Evolutionary conservation across 2,113 vertebrate genomes (phyloP), one percentile per base, ranked within the genome.

Genomic region (Clarias gariepinus): DNA sequence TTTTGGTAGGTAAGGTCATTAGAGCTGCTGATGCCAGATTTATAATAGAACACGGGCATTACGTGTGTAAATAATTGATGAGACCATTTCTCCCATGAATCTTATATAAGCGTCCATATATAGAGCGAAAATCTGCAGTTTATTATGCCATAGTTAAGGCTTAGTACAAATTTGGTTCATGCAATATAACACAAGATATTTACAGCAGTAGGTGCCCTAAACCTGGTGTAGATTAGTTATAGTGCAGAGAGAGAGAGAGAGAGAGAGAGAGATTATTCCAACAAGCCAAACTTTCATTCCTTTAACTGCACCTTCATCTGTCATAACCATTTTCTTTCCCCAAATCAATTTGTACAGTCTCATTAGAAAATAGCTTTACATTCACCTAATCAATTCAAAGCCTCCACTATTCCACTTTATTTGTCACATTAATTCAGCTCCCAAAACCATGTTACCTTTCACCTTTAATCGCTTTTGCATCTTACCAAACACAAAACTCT

Each of bases 201-300:
- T 84, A 61, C 82, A 87, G 87, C 79, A 79, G 73, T 68, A 74
- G 60, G 53, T 23, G 19, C 71, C 41, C 90, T 90, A 88, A 90
- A 91, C 90, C 52, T 80, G 82, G 88, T 19, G 21, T 86, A 91
- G 88, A 86, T 86, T 81, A 91, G 81, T 85, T 81, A 86, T 90
- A 91, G 88, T 91, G 90, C 89, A 83, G 19, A 91, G 89, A 90
- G 88, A 81, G 88, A 81, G 86, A 85, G 33, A 36, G 3, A 36
- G n/a, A 83, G 19, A 91, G 89, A 90, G 88, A 81, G 88, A 81
- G 86, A 85, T 90, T 85, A 87, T 92, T 92, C 91, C 93, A 92
- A 93, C 92, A 92, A 93, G 91, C 91, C 92, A 91, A 86, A 89
- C 85, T 89, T 90, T 93, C 92, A 94, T 93, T 93, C 91, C 89